Conservation (phyloP, 1,140 invertebrate species). For the Nephotettix cincticeps region DNA sequence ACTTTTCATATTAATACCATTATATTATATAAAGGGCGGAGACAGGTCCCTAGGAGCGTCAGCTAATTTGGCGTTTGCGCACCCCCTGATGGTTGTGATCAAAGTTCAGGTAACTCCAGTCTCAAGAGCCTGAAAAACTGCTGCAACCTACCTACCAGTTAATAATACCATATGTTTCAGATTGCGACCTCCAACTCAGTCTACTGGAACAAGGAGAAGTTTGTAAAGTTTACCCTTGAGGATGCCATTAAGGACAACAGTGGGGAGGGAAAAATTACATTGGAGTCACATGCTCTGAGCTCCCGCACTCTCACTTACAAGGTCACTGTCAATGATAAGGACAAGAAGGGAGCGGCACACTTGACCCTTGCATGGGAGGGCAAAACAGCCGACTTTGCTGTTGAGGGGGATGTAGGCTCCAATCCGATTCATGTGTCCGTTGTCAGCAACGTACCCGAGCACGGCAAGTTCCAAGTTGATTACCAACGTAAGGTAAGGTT, state of each 20-base stretch:
- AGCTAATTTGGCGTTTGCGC: too few species aligned
- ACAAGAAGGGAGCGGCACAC: conserved; percentile 3
- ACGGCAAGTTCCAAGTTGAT: conserved; percentile 31
- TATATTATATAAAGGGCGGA: too few species aligned
- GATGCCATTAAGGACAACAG: neutral
- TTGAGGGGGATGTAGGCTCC: conserved; percentile 47
- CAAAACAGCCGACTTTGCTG: conserved; percentile 49
- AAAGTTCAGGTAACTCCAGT: too few species aligned
- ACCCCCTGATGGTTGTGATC: too few species aligned
- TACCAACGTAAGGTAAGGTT: conserved; percentile 26
- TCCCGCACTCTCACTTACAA: conserved; percentile 28
- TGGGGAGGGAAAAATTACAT: neutral
- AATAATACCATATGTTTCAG: neutral
- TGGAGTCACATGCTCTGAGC: conserved; percentile 14
- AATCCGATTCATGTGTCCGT: conserved; percentile 11
- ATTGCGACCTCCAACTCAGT: conserved; percentile 22
- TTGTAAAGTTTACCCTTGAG: conserved; percentile 28
- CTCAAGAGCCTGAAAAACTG: too few species aligned
- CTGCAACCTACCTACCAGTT: too few species aligned
- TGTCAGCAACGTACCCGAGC: conserved; percentile 24
- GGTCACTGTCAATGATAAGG: conserved; percentile 5
- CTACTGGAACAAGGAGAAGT: conserved; percentile 32
- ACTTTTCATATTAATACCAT: too few species aligned
- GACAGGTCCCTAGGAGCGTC: too few species aligned
- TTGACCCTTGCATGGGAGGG: conserved; percentile 29